Percentiles rank a stretch among this genome's conserved stretches.
Evolutionary conservation across 2,113 vertebrate genomes (phyloP).

Genomic region (Dascyllus trimaculatus): DNA sequence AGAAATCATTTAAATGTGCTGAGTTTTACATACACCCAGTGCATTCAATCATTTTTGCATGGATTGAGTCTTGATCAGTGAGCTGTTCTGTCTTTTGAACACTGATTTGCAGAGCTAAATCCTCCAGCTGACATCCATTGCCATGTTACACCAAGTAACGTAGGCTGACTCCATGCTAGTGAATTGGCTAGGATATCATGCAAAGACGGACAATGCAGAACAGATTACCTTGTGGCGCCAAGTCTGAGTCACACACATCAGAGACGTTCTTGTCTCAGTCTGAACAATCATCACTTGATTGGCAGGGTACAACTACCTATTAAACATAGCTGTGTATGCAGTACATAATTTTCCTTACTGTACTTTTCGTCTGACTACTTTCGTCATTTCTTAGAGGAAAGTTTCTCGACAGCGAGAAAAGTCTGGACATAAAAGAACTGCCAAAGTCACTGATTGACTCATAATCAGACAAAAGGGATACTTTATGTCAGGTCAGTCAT

Average conservation of each 20-base stretch:
- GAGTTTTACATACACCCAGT: constrained; percentile 30
- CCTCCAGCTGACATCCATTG: constrained; percentile 12
- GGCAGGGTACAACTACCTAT: background rate
- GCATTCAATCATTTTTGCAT: constrained; percentile 28
- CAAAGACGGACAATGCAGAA: constrained; percentile 10
- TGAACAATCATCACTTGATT: background rate
- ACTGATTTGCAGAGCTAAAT: constrained; percentile 25
- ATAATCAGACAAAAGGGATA: constrained; percentile 18
- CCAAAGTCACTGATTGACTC: background rate
- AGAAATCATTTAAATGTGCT: constrained; percentile 59
- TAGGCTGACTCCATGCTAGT: background rate
- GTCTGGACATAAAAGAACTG: background rate
- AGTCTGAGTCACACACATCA: constrained; percentile 2
- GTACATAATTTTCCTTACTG: background rate
- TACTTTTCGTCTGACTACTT: background rate
- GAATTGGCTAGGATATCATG: background rate
- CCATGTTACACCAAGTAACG: constrained; percentile 4
- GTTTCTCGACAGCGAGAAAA: background rate
- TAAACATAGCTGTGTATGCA: no score
- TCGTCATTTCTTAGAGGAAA: background rate
- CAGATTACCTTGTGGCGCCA: background rate
- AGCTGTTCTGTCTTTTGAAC: constrained; percentile 46
- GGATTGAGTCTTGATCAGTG: constrained; percentile 42
- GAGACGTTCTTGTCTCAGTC: background rate
- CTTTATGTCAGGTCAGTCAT: background rate